phyloP scores from a whole-genome alignment of 2,113 vertebrate species.

The Setophaga coronata region DNA sequence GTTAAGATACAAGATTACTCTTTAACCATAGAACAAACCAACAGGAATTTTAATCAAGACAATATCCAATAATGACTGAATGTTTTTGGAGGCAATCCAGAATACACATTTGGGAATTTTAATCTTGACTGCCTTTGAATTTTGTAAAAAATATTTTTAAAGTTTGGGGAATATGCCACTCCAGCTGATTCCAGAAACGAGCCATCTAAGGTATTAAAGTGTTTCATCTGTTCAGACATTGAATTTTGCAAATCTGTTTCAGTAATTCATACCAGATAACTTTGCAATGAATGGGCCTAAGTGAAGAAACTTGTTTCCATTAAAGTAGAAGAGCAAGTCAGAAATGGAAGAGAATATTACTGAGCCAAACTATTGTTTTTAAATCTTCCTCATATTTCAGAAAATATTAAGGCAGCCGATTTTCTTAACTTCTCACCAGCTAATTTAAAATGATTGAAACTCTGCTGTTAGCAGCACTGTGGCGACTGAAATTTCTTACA shows the following conservation, averaged over 20 bases:
- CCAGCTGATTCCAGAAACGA: conserved; percentile 82
- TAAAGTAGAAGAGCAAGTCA: neutral
- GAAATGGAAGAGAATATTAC: conserved; percentile 13
- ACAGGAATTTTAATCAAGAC: conserved; percentile 89
- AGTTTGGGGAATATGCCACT: conserved; percentile 72
- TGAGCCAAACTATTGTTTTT: neutral
- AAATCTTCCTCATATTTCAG: neutral
- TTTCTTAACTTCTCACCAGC: neutral
- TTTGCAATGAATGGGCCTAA: conserved; percentile 60
- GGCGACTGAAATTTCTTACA: neutral
- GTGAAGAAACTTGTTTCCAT: conserved; percentile 12
- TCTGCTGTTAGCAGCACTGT: neutral
- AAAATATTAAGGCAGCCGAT: neutral
- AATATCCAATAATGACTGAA: conserved; percentile 86
- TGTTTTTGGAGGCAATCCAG: conserved; percentile 75
- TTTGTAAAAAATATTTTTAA: conserved; percentile 68
- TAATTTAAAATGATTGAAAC: neutral
- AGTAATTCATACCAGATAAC: conserved; percentile 80
- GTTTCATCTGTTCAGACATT: conserved; percentile 84
- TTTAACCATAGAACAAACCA: conserved; percentile 82
- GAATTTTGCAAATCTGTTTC: conserved; percentile 83
- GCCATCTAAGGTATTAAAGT: conserved; percentile 81
- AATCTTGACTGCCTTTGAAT: conserved; percentile 81
- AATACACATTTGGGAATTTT: conserved; percentile 81
- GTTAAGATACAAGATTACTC: conserved; percentile 78